A percentile compares a stretch with the other conserved stretches of the same genome.
Evolutionary conservation across 2,888 invertebrate species (phyloP).

Genomic region (Mimumesa dahlbomi): DNA sequence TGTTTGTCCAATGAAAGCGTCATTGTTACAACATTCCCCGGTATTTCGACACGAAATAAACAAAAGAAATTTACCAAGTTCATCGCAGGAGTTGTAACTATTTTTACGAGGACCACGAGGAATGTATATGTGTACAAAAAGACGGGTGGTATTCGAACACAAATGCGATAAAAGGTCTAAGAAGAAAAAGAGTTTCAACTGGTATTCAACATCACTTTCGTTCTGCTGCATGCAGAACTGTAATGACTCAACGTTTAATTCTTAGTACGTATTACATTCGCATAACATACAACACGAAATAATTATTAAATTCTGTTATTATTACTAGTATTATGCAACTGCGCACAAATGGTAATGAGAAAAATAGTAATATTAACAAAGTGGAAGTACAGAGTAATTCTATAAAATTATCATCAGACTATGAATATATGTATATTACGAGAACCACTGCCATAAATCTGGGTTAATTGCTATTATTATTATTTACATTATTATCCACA

Average conservation of each 20-base stretch:
- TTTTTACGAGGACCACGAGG: constrained; percentile 13
- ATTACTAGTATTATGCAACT: constrained; percentile 6
- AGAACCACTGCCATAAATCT: no score
- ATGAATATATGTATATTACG: no score
- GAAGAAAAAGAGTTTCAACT: background rate
- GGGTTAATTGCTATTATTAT: no score
- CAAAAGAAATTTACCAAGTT: background rate
- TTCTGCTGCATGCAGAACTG: constrained; percentile 15
- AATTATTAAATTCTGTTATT: constrained; percentile 13
- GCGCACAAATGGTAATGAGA: background rate
- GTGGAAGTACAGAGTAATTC: no score
- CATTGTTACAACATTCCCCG: no score
- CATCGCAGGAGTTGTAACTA: background rate
- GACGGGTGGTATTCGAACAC: background rate
- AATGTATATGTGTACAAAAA: background rate
- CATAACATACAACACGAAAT: background rate
- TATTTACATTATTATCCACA: no score
- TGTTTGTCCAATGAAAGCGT: no score
- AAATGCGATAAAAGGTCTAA: constrained; percentile 2
- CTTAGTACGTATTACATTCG: constrained; percentile 11
- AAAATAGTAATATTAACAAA: background rate
- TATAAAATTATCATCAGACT: no score
- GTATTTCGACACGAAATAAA: no score
- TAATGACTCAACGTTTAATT: constrained; percentile 33
- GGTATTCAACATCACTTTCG: constrained; percentile 24